These are phyloP conservation scores for Hyphantria cunea DNA, from an alignment of 1,140 invertebrate species.

Conservation along the genomic window DNA sequence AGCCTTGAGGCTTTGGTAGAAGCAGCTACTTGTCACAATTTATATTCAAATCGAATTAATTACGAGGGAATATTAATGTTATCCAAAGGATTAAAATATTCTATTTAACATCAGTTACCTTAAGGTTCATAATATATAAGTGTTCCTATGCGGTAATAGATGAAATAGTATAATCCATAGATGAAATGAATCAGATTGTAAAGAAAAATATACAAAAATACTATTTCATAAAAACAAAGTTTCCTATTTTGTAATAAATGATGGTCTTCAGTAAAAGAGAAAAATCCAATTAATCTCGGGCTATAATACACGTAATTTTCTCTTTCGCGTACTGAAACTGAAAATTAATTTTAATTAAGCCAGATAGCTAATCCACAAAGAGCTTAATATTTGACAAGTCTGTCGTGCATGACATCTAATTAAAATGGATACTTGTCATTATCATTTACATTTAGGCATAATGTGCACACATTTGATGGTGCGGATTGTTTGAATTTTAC, in stretches of 20 bases:
- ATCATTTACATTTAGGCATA: conserved; percentile 19
- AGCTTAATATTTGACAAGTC: conserved; percentile 32
- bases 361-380: conserved; percentile 17
- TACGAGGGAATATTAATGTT: conserved; percentile 37
- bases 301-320: conserved; percentile 11
- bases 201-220: background rate
- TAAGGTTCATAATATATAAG: too few species aligned
- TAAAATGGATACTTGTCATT: conserved; percentile 5
- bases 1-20: conserved; percentile 29
- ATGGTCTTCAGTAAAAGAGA: conserved; percentile 8
- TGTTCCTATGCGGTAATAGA: too few species aligned
- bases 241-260: conserved; percentile 18
- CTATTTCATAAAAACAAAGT: too few species aligned
- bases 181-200: background rate
- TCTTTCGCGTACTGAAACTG: conserved; percentile 6
- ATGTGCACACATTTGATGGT: conserved; percentile 24
- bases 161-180: too few species aligned
- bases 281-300: conserved; percentile 24
- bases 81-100: too few species aligned
- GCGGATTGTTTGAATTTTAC: conserved; percentile 21
- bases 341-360: conserved; percentile 33
- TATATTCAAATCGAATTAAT: conserved; percentile 42
- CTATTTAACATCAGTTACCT: conserved; percentile 13
- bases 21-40: conserved; percentile 41
- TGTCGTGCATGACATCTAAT: conserved; percentile 25